A percentile compares a stretch with the other conserved stretches of the same genome.
Conservation (phyloP, 2,113 vertebrate genomes). For the Cichladusa arquata region DNA sequence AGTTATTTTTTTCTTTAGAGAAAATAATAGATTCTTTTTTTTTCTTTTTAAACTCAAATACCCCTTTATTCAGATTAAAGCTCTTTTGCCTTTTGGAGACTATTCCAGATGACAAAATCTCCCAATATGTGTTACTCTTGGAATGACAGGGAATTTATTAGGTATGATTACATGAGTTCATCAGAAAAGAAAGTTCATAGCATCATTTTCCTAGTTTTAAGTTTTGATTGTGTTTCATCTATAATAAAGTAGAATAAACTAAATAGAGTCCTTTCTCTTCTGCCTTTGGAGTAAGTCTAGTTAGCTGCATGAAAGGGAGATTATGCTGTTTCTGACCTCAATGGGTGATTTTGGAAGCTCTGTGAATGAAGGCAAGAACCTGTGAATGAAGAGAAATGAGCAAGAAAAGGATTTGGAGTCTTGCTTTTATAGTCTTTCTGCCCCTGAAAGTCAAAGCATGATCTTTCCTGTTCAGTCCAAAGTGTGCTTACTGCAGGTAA, state of each 20-base stretch:
- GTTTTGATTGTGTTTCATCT: not conserved
- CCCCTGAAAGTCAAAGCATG: not conserved
- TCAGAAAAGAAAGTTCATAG: not conserved
- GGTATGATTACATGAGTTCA: not conserved
- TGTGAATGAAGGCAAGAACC: not conserved
- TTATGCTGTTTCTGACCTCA: not conserved
- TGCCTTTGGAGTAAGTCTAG: not conserved
- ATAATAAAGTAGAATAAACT: not conserved
- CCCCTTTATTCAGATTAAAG: not conserved
- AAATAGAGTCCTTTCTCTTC: not conserved
- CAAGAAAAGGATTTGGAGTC: not conserved
- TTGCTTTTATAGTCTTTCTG: not conserved
- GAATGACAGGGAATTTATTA: not conserved
- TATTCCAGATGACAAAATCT: not conserved
- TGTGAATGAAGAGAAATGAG: not conserved
- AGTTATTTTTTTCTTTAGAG: not conserved
- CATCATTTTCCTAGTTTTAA: not conserved
- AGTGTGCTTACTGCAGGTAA: not conserved
- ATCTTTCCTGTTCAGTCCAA: not conserved
- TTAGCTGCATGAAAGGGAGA: not conserved
- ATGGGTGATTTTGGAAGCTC: not conserved
- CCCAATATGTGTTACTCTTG: not conserved
- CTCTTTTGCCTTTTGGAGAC: not conserved
- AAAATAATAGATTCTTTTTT: not conserved
- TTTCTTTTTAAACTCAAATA: not conserved